A percentile compares a stretch with the other conserved stretches of the same genome.
Conservation (phyloP, 2,113 vertebrate species). For the Pyrgilauda ruficollis region DNA sequence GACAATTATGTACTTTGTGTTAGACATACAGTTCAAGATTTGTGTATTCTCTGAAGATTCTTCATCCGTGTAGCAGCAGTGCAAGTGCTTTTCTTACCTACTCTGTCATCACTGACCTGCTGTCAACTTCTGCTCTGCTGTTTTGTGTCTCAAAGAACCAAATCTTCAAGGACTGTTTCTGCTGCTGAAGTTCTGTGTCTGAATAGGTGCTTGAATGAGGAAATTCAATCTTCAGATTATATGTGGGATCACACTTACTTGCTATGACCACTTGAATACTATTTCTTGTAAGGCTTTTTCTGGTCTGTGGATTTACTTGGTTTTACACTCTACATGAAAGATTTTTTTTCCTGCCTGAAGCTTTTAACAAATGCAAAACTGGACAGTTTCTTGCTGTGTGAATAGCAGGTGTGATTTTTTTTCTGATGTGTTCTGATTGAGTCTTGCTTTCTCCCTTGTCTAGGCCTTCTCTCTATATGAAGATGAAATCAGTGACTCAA, state of each 20-base stretch:
- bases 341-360: background rate
- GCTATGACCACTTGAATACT: background rate
- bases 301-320: background rate
- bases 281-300: background rate
- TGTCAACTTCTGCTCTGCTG: background rate
- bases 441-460: background rate
- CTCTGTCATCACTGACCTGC: background rate
- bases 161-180: background rate
- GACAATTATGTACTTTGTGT: background rate
- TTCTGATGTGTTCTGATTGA: background rate
- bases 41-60: background rate
- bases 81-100: background rate
- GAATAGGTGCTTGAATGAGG: background rate
- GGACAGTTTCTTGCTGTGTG: background rate
- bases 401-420: background rate
- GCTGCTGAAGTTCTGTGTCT: background rate
- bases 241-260: background rate
- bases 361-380: background rate
- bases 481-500: constrained; percentile 98
- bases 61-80: background rate
- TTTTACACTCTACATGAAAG: background rate
- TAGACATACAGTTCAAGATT: background rate
- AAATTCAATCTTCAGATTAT: background rate
- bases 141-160: background rate
- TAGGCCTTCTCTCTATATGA: constrained; percentile 98